Percentiles rank a stretch among this genome's conserved stretches.
Conservation (phyloP, 2,888 invertebrate species). For the Enoplolaimus lenunculus region DNA sequence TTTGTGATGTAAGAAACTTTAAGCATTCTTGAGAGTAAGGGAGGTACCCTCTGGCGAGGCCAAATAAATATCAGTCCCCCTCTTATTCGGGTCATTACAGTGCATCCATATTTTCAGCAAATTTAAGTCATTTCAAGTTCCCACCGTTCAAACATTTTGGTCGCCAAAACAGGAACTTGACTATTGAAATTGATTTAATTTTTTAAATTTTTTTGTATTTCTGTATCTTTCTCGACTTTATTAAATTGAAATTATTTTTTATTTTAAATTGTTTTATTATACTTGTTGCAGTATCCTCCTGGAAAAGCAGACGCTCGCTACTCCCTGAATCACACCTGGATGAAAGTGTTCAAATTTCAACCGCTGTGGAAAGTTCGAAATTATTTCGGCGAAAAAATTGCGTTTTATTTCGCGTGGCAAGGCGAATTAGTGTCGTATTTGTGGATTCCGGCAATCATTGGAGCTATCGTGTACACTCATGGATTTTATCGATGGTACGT, state of each 20-base stretch:
- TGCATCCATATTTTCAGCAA: not conserved
- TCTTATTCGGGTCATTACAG: too few relatives aligned
- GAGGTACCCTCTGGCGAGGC: too few relatives aligned
- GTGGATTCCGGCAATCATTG: slow-evolving; percentile 44
- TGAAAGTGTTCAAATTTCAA: slow-evolving; percentile 39
- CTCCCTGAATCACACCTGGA: slow-evolving; percentile 37
- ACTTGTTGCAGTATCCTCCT: slow-evolving; percentile 7
- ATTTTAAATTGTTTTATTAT: too few relatives aligned
- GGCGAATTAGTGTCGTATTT: slow-evolving; percentile 42
- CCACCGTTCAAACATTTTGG: not conserved
- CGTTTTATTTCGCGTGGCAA: slow-evolving; percentile 46
- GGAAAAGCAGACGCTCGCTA: slow-evolving; percentile 23
- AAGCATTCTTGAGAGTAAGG: too few relatives aligned
- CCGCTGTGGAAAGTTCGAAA: slow-evolving; percentile 44
- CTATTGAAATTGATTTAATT: too few relatives aligned
- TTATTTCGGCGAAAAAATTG: slow-evolving; percentile 46
- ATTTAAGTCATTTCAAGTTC: not conserved
- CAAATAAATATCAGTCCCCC: too few relatives aligned
- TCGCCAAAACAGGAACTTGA: too few relatives aligned
- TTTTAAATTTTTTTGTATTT: too few relatives aligned
- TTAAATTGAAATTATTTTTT: too few relatives aligned
- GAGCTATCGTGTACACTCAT: slow-evolving; percentile 42
- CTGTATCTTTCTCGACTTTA: too few relatives aligned
- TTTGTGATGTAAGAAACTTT: not conserved
- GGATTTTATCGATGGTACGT: slow-evolving; percentile 32